Evolutionary conservation across 2,797 vertebrate genomes (phyloP).

Genomic region (Lutjanus campechanus): DNA sequence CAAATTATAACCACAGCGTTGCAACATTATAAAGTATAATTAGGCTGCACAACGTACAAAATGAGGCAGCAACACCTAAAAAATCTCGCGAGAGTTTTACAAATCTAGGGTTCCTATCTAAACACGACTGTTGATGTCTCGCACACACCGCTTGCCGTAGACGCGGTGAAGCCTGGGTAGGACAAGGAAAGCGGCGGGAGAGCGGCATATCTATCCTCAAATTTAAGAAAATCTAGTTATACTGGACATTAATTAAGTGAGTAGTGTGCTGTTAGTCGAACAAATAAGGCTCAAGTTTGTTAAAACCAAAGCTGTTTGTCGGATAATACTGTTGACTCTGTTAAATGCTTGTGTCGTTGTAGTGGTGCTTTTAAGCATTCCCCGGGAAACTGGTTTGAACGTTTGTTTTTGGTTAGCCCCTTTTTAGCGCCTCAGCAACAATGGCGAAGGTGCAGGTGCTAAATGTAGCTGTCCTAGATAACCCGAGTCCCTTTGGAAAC

Average conservation of each 20-base stretch:
- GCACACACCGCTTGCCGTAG: conserved; percentile 60
- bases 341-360: background rate
- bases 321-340: background rate
- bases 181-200: conserved; percentile 77
- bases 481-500: conserved; percentile 91
- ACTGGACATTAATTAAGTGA: background rate
- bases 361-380: conserved; percentile 40
- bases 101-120: too few species aligned
- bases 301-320: background rate
- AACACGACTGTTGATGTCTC: too few species aligned
- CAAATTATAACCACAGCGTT: too few species aligned
- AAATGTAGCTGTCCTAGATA: conserved; percentile 90
- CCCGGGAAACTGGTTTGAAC: conserved; percentile 64
- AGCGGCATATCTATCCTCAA: conserved; percentile 23
- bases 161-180: conserved; percentile 65
- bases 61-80: too few species aligned
- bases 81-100: too few species aligned
- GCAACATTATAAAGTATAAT: too few species aligned
- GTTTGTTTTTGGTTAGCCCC: conserved; percentile 58
- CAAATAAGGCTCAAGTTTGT: background rate
- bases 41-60: too few species aligned
- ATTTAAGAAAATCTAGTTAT: background rate
- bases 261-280: background rate
- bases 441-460: conserved; percentile 96
- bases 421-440: conserved; percentile 58